Conservation (phyloP, 2,888 invertebrate species). For the Idaea straminata region DNA sequence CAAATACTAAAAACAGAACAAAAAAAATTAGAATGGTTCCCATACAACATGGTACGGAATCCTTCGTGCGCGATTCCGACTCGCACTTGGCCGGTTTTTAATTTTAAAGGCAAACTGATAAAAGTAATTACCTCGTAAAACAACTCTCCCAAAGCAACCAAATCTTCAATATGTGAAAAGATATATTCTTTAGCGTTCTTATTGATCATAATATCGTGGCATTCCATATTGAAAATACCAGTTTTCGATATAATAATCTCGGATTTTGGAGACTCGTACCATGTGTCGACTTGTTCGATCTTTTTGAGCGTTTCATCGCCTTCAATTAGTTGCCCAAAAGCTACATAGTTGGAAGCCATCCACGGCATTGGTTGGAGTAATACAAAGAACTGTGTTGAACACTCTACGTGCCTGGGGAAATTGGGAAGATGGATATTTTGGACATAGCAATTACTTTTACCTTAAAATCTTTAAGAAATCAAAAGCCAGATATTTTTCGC, state of each 20-base stretch:
- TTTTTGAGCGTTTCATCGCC: conserved; percentile 81
- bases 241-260: conserved; percentile 49
- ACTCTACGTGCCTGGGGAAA: conserved; percentile 76
- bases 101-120: neutral
- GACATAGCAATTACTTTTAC: too few relatives aligned
- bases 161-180: conserved; percentile 58
- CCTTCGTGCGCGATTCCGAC: too few relatives aligned
- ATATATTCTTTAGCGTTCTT: conserved; percentile 55
- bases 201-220: conserved; percentile 56
- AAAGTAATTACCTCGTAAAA: conserved; percentile 46
- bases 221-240: conserved; percentile 62
- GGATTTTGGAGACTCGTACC: conserved; percentile 80
- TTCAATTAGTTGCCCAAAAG: conserved; percentile 86
- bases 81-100: too few relatives aligned
- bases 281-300: conserved; percentile 82
- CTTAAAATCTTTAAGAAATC: too few relatives aligned
- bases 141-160: conserved; percentile 44
- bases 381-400: conserved; percentile 85
- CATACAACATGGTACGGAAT: too few relatives aligned
- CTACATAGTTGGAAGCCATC: conserved; percentile 87
- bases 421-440: neutral
- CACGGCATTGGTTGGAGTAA: conserved; percentile 83
- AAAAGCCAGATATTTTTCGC: too few relatives aligned
- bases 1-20: too few relatives aligned
- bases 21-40: too few relatives aligned